These are phyloP conservation scores for Spodoptera exigua DNA, from an alignment of 2,888 invertebrate genomes.

Conservation along the genomic window DNA sequence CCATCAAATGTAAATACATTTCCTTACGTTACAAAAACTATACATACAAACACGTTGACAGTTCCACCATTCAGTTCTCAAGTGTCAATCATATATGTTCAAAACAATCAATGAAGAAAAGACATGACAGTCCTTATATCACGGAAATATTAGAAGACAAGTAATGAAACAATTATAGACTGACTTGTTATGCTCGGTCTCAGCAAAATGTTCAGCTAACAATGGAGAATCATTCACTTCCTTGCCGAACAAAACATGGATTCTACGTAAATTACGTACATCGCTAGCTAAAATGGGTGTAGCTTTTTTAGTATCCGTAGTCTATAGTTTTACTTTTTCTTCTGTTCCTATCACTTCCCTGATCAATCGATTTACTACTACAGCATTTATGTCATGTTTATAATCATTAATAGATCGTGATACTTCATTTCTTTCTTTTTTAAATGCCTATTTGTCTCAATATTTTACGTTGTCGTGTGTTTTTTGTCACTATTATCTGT, in stretches of 20 bases:
- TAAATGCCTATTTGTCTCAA: neutral
- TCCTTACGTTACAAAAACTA: no score
- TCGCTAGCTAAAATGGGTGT: conserved; percentile 34
- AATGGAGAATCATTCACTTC: conserved; percentile 51
- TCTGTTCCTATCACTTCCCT: conserved; percentile 39
- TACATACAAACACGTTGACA: no score
- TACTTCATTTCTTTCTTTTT: neutral
- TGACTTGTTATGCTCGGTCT: conserved; percentile 17
- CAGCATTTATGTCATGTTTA: neutral
- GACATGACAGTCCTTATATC: conserved; percentile 12
- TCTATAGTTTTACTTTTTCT: conserved; percentile 32
- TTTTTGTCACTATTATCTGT: no score
- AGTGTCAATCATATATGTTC: neutral
- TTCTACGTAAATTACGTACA: conserved; percentile 40
- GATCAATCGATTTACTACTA: conserved; percentile 19
- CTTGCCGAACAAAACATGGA: conserved; percentile 50
- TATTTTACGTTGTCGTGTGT: no score
- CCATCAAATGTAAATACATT: no score
- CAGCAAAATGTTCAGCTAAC: conserved; percentile 41
- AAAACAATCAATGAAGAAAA: conserved; percentile 26
- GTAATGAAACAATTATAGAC: conserved; percentile 34
- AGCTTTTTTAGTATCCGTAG: conserved; percentile 30
- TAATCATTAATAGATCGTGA: neutral
- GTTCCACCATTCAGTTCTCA: no score
- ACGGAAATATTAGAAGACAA: conserved; percentile 36